Conservation (phyloP, 2,888 invertebrate genomes). For the Conistra vaccinii region DNA sequence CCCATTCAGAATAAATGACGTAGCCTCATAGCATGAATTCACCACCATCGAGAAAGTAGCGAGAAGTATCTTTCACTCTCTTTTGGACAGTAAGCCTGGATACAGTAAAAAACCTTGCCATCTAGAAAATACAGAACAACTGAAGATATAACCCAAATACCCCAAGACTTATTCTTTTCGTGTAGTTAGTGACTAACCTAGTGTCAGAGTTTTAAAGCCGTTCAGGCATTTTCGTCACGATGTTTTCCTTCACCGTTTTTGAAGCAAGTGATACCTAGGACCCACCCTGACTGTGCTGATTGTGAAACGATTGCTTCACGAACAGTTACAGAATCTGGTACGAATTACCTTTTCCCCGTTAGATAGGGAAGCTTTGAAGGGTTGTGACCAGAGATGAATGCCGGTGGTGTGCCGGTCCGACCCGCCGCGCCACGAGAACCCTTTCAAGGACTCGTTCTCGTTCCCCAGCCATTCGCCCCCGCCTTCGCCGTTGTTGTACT, state of each 20-base stretch:
- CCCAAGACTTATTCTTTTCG: too few species aligned
- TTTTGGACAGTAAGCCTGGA: background rate
- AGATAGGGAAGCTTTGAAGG: conserved; percentile 94
- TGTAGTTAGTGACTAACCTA: too few species aligned
- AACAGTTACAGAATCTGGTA: background rate
- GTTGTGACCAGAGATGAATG: conserved; percentile 98
- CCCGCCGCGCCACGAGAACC: conserved; percentile 99
- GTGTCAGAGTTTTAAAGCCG: too few species aligned
- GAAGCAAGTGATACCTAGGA: too few species aligned
- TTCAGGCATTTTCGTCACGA: too few species aligned
- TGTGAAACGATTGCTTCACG: background rate
- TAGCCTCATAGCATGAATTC: too few species aligned
- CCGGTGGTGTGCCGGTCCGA: conserved; percentile 99
- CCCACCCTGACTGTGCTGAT: background rate
- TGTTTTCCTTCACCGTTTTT: too few species aligned
- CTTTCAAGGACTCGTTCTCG: conserved; percentile 95
- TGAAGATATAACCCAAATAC: background rate
- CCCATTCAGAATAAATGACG: background rate
- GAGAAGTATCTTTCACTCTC: background rate
- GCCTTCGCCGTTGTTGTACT: conserved; percentile 84
- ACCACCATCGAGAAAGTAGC: too few species aligned
- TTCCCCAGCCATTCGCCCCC: conserved; percentile 96
- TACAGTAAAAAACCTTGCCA: background rate
- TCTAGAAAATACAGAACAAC: background rate
- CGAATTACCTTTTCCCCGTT: conserved; percentile 93